A percentile compares a stretch with the other conserved stretches of the same genome.
Evolutionary conservation across 2,797 vertebrate genomes (phyloP).

Genomic region (Eulemur rubriventer): DNA sequence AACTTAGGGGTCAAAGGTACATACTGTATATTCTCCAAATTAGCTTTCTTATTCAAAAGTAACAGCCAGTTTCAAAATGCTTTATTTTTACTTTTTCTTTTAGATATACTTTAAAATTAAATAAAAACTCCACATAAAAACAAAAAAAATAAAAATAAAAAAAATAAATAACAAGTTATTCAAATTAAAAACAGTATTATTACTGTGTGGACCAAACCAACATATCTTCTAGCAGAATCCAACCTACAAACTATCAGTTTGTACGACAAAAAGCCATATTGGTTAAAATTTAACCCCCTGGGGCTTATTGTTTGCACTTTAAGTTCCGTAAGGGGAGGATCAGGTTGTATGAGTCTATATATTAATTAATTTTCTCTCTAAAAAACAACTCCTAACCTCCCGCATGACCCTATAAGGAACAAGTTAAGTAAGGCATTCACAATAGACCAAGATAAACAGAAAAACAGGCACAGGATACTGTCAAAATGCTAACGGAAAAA

Average conservation of each 20-base stretch:
- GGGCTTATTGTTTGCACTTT: neutral
- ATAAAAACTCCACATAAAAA: too few relatives aligned
- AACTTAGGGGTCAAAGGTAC: too few relatives aligned
- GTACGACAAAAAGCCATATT: neutral
- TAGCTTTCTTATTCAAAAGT: too few relatives aligned
- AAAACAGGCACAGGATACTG: neutral
- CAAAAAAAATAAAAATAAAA: too few relatives aligned
- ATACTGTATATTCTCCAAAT: too few relatives aligned
- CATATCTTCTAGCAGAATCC: neutral
- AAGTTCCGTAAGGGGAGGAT: neutral
- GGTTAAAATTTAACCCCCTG: neutral
- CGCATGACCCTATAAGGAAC: neutral
- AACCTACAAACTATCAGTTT: neutral
- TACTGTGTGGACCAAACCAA: neutral
- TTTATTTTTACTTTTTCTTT: too few relatives aligned
- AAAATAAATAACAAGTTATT: conserved; percentile 24
- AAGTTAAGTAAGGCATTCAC: neutral
- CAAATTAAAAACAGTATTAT: neutral
- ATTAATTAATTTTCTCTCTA: conserved; percentile 49
- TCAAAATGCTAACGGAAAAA: neutral
- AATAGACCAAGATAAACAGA: neutral
- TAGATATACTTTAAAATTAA: too few relatives aligned
- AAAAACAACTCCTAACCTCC: conserved; percentile 1
- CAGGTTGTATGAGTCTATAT: neutral
- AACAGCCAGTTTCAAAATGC: too few relatives aligned